Base-by-base conservation (phyloP, 2,888 invertebrate species). In the Melolontha melolontha region DNA sequence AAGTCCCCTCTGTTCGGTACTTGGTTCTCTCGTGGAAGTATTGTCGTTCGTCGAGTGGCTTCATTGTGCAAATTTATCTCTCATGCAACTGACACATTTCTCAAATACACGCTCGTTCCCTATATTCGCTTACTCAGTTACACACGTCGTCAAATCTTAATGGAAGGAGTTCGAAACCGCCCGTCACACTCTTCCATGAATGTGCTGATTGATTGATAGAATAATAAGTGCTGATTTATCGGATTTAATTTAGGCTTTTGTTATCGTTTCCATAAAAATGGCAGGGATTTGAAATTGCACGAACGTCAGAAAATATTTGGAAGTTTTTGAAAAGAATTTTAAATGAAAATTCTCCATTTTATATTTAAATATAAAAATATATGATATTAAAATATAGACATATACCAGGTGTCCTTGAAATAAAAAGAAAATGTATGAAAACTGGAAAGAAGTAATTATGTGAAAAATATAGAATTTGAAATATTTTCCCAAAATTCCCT, bases 31-130 rank as follows among this genome's bases (percentile, higher is more conserved):
- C 27, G 57, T 42, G 44, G 41, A 39, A 42, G 57, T 57, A 57
- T 57, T 57, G 57, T 57, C 42, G 57, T 57, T 42, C 57, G 57
- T 57, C 57, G 57, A 57, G 57, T 57, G 57, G 57, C 47, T 57
- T 68, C 77, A 77, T 77, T 77, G 76, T 77, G 72, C 70, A 72
- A 72, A 72, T 75, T 77, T 77, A 77, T 75, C 75, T 76, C 74
- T 52, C 70, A 70, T 77, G 78, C 75, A 72, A 72, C 75, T 77
- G 78, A 79, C 79, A 77, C 75, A 77, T 77, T 77, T 75, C 76
- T 74, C 77, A 75, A 76, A 77, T 76, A 76, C 74, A 75, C 27
- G 42, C 27, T 41, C 40, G 41, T 17, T 14, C 17, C 47, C 47
- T 47, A 12, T 27, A 42, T 42, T 57, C 57, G n/a, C 57, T n/a